Evolutionary conservation across 2,113 vertebrate species (phyloP), one percentile per base, ranked within the genome.

Genomic region (Ceyx cyanopectus): DNA sequence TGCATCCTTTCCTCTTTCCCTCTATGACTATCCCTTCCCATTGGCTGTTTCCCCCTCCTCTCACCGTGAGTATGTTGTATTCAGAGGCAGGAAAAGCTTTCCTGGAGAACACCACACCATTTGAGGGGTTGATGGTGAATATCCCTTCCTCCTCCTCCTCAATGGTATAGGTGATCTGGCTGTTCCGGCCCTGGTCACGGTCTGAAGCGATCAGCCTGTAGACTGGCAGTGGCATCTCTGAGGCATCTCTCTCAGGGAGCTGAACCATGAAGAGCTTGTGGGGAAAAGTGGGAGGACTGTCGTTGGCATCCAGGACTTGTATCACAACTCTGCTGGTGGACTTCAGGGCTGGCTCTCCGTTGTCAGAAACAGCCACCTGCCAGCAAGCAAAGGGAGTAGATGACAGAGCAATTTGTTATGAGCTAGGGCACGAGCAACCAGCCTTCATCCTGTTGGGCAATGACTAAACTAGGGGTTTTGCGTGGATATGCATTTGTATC

Each of bases 21-120:
- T 41, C 37, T 32, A 13, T 7, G 12, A 53, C 58, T 19, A 19
- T 14, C 18, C 26, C 45, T 22, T 58, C 72, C n/a, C 19, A 24
- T 17, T 6, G 4, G 1, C n/a, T 9, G 2, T 22, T 40, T 51
- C 63, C 58, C 75, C 72, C 70, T 41, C 89, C 94, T 62, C 98
- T 98, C 89, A 99, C 99, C 95, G 98, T 99, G 6, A 99, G 96
- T 70, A 99, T 99, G 51, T 97, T 99, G 97, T 99, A 99, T 73
- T 98, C 99, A 0, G 98, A 98, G 0, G 97, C 97, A 88, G 95
- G 89, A 85, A 99, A 99, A 50, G 97, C 95, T 1, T 98, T 98
- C 6, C 78, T 97, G 5, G 98, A 97, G 5, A 98, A 98, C 65
- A 99, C 98, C 56, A 97, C 89, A 4, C 99, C 99, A 0, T 98